phyloP scores from a whole-genome alignment of 2,113 vertebrate species.

The Anser cygnoides region DNA sequence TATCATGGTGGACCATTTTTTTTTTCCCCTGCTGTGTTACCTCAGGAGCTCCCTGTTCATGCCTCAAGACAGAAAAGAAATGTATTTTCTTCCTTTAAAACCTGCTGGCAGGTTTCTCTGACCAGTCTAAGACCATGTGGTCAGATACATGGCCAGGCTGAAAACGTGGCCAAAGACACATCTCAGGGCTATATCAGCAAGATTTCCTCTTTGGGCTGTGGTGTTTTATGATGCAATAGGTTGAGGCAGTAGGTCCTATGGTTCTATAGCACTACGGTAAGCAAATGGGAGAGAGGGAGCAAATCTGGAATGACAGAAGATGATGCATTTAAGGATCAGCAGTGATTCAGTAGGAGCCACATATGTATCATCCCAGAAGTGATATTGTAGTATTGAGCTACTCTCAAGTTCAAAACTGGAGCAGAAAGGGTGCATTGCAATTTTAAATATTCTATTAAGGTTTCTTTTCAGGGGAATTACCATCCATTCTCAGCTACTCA shows the following conservation, averaged over 20 bases:
- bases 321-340: not conserved
- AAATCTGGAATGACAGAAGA: not conserved
- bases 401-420: not conserved
- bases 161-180: not conserved
- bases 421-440: not conserved
- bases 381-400: not conserved
- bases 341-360: not conserved
- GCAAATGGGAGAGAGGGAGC: not conserved
- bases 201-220: not conserved
- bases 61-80: not conserved
- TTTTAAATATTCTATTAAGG: not conserved
- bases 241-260: not conserved
- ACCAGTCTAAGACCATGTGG: not conserved
- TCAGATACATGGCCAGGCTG: not conserved
- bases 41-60: not conserved
- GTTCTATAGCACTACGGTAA: not conserved
- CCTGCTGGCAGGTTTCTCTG: not conserved
- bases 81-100: not conserved
- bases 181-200: not conserved
- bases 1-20: not conserved
- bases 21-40: not conserved
- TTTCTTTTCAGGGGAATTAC: slow-evolving; percentile 15
- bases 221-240: not conserved
- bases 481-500: not conserved
- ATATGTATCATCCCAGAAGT: not conserved